Conservation (phyloP, 2,113 vertebrate genomes). For the Vireo altiloquus region DNA sequence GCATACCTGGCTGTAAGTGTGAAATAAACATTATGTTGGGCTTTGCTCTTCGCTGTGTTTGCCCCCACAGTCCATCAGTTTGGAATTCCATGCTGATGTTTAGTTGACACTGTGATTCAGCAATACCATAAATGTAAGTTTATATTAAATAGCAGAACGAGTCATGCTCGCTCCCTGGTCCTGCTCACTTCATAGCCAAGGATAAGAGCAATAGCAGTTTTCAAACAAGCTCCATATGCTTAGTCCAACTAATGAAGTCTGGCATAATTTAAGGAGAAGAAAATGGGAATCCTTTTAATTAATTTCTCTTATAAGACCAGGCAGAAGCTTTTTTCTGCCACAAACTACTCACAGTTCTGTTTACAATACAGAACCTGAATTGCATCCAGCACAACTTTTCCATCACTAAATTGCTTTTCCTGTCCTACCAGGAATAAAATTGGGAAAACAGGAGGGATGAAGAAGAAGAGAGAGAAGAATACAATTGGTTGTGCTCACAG, state of each 20-base stretch:
- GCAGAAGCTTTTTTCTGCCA: not conserved
- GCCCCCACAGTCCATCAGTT: not conserved
- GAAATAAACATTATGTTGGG: not conserved
- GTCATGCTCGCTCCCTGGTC: not conserved
- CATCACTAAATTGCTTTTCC: not conserved
- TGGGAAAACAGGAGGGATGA: not conserved
- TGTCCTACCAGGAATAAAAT: conserved; percentile 35
- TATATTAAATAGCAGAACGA: not conserved
- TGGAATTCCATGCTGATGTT: not conserved
- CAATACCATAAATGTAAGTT: not conserved
- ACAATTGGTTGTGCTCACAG: not conserved
- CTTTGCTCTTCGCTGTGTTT: not conserved
- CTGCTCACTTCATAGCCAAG: not conserved
- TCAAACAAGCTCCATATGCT: conserved; percentile 8
- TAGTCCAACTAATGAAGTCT: not conserved
- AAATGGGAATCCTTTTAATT: conserved; percentile 1
- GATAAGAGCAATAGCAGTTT: not conserved
- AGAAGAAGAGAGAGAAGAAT: not conserved
- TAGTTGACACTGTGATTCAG: not conserved
- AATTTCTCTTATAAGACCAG: not conserved
- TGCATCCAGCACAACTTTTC: not conserved
- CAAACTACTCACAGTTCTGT: not conserved
- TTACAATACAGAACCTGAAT: not conserved
- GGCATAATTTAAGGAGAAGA: not conserved
- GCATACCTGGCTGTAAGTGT: not conserved